A percentile compares a stretch with the other conserved stretches of the same genome.
Conservation (phyloP, 2,888 invertebrate genomes). For the Cremastinae sp. region DNA sequence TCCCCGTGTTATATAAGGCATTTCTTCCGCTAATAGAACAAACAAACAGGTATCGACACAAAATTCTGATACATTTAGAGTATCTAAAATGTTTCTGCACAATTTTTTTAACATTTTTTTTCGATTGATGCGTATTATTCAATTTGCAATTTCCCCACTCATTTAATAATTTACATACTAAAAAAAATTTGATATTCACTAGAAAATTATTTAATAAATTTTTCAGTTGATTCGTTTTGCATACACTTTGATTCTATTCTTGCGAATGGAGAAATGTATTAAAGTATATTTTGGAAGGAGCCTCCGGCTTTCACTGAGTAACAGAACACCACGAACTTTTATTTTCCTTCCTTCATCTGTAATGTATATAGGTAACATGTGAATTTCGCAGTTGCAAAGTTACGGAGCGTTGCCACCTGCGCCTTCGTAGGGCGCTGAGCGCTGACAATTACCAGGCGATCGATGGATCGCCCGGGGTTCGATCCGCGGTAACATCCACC, state of each 20-base stretch:
- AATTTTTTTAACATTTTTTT: no score
- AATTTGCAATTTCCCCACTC: no score
- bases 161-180: no score
- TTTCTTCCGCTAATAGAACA: no score
- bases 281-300: slow-evolving; percentile 74
- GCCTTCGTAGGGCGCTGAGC: slow-evolving; percentile 75
- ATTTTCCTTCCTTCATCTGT: slow-evolving; percentile 9
- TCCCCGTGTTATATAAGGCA: no score
- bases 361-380: slow-evolving; percentile 5
- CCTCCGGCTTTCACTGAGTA: slow-evolving; percentile 62
- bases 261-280: slow-evolving; percentile 67
- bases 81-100: no score
- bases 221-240: no score
- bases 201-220: no score
- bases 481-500: slow-evolving; percentile 41
- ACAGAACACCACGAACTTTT: slow-evolving; percentile 47
- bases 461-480: slow-evolving; percentile 76
- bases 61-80: no score
- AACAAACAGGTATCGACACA: no score
- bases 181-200: no score
- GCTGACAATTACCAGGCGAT: slow-evolving; percentile 79
- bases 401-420: slow-evolving; percentile 73
- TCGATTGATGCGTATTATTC: no score
- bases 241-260: slow-evolving; percentile 40
- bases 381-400: slow-evolving; percentile 21